phyloP scores from a whole-genome alignment of 2,113 vertebrate genomes.

The Clarias gariepinus region DNA sequence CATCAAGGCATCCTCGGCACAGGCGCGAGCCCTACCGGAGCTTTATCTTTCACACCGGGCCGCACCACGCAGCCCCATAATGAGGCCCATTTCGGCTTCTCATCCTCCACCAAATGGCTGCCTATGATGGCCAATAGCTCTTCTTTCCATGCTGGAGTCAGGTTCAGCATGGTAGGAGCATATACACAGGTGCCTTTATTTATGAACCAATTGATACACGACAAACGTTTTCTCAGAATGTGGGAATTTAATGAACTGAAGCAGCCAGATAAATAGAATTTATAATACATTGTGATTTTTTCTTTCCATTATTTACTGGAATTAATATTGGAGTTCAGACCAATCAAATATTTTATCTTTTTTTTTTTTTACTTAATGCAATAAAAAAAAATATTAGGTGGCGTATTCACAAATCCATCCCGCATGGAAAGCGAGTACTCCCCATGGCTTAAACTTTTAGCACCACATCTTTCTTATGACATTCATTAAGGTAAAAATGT shows the following conservation, averaged over 20 bases:
- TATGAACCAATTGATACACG: background rate
- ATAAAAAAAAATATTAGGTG: too few relatives aligned
- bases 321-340: background rate
- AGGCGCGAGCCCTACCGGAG: constrained; percentile 71
- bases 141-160: constrained; percentile 37
- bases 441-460: background rate
- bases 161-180: background rate
- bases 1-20: constrained; percentile 65
- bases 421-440: background rate
- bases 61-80: constrained; percentile 62
- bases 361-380: background rate
- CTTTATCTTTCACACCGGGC: constrained; percentile 69
- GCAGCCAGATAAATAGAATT: background rate
- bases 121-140: constrained; percentile 43
- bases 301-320: background rate
- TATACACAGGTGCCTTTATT: background rate
- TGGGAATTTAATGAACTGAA: background rate
- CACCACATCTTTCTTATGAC: background rate
- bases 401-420: background rate
- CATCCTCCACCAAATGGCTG: constrained; percentile 69
- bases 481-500: constrained; percentile 27
- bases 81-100: constrained; percentile 78
- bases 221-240: background rate
- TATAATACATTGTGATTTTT: background rate
- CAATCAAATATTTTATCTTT: background rate